Conservation (phyloP, 1,140 invertebrate species). For the Caenorhabditis briggsae region DNA sequence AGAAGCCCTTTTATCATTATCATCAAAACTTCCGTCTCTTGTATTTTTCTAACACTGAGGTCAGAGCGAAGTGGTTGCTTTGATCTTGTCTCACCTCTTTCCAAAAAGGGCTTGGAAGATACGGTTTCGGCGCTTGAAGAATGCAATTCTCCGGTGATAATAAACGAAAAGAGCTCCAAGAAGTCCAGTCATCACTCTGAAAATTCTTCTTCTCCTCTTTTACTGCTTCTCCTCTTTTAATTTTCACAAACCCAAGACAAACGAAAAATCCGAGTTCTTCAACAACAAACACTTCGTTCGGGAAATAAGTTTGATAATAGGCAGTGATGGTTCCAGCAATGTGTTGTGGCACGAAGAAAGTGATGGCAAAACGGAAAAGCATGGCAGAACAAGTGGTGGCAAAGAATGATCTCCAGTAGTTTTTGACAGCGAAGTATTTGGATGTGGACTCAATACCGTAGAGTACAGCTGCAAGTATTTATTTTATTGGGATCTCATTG, state of each 20-base stretch:
- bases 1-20: not conserved
- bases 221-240: no score
- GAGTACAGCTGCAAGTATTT: slow-evolving; percentile 82
- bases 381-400: slow-evolving; percentile 96
- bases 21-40: not conserved
- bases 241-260: slow-evolving; percentile 88
- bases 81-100: slow-evolving; percentile 67
- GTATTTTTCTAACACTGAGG: not conserved
- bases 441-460: slow-evolving; percentile 99
- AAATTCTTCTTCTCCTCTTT: no score
- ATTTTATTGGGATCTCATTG: not conserved
- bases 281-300: slow-evolving; percentile 86
- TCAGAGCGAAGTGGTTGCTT: not conserved
- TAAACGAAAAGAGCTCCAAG: slow-evolving; percentile 92
- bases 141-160: slow-evolving; percentile 84
- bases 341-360: slow-evolving; percentile 75
- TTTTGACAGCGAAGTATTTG: slow-evolving; percentile 96
- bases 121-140: slow-evolving; percentile 71
- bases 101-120: slow-evolving; percentile 73
- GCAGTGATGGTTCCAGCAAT: slow-evolving; percentile 77
- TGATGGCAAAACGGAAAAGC: slow-evolving; percentile 86
- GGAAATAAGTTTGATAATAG: slow-evolving; percentile 77
- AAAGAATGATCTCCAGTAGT: slow-evolving; percentile 99
- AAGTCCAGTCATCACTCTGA: slow-evolving; percentile 87
- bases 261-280: slow-evolving; percentile 95